Percentiles rank a stretch among this genome's conserved stretches.
Evolutionary conservation across 2,888 invertebrate genomes (phyloP).

Genomic region (Sabellastarte sp.): DNA sequence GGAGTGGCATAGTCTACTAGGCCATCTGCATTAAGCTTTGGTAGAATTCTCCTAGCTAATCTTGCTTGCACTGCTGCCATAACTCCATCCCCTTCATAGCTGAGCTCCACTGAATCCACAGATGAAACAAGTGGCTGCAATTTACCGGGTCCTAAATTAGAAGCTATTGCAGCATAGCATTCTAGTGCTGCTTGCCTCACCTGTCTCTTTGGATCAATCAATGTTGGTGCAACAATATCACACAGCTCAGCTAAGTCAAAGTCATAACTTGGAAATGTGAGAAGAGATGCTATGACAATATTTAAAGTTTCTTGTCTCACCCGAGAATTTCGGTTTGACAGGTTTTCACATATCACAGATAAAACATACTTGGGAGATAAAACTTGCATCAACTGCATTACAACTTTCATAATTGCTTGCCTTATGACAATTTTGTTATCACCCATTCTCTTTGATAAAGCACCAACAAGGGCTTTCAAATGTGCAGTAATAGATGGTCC

Average conservation of each 20-base stretch:
- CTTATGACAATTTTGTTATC: conserved; percentile 63
- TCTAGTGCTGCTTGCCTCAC: conserved; percentile 79
- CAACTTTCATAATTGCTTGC: conserved; percentile 62
- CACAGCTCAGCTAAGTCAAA: conserved; percentile 65
- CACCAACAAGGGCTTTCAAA: conserved; percentile 60
- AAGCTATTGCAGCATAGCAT: conserved; percentile 75
- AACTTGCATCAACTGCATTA: conserved; percentile 63
- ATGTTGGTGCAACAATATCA: conserved; percentile 59
- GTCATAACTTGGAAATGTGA: conserved; percentile 77
- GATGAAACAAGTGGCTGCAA: conserved; percentile 65
- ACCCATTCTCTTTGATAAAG: conserved; percentile 61
- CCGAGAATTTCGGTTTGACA: conserved; percentile 62
- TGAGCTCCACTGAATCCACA: conserved; percentile 60
- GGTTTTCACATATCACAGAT: conserved; percentile 63
- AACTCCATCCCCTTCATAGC: conserved; percentile 58
- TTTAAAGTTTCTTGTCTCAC: conserved; percentile 75
- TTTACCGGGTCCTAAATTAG: conserved; percentile 67
- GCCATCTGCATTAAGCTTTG: conserved; percentile 70
- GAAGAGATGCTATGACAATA: conserved; percentile 73
- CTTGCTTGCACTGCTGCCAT: conserved; percentile 73
- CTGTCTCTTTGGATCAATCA: conserved; percentile 69
- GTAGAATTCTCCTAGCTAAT: conserved; percentile 73
- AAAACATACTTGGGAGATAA: conserved; percentile 64
- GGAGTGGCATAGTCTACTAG: conserved; percentile 74
- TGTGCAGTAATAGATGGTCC: conserved; percentile 58